Percentiles rank a stretch among this genome's conserved stretches.
These are phyloP conservation scores for Rhingia campestris DNA, from an alignment of 2,888 invertebrate genomes.

Conservation along the genomic window DNA sequence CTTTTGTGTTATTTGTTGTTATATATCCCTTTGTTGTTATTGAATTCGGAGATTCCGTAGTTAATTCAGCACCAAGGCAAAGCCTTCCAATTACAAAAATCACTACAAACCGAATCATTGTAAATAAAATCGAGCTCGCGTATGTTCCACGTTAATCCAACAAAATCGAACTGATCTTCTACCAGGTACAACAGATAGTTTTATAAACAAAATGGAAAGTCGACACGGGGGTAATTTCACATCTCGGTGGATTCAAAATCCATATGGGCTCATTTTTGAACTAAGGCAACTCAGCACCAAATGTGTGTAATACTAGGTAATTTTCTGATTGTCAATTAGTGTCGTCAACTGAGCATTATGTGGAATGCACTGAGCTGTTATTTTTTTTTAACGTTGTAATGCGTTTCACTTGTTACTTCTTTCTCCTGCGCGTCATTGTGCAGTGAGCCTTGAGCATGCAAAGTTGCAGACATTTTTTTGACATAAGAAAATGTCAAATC, in stretches of 20 bases:
- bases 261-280: constrained; percentile 58
- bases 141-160: constrained; percentile 33
- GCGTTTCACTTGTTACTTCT: constrained; percentile 61
- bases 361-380: constrained; percentile 53
- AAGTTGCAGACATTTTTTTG: constrained; percentile 38
- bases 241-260: constrained; percentile 60
- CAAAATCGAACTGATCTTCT: constrained; percentile 53
- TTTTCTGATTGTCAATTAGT: constrained; percentile 66
- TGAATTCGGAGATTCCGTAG: constrained; percentile 44
- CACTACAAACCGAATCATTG: constrained; percentile 48
- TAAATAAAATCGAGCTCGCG: neutral
- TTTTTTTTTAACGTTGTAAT: constrained; percentile 4
- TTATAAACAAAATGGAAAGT: constrained; percentile 67
- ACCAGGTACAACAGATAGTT: constrained; percentile 34
- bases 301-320: constrained; percentile 50
- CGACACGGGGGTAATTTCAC: constrained; percentile 56
- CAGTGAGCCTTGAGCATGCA: constrained; percentile 10
- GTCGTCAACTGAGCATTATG: constrained; percentile 68
- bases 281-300: constrained; percentile 25
- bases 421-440: neutral
- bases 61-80: constrained; percentile 27
- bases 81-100: constrained; percentile 36
- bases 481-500: constrained; percentile 41
- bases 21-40: constrained; percentile 33
- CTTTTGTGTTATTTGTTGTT: constrained; percentile 48